A percentile compares a stretch with the other conserved stretches of the same genome.
Evolutionary conservation across 2,113 vertebrate genomes (phyloP).

Genomic region (Cyanoliseus patagonus): DNA sequence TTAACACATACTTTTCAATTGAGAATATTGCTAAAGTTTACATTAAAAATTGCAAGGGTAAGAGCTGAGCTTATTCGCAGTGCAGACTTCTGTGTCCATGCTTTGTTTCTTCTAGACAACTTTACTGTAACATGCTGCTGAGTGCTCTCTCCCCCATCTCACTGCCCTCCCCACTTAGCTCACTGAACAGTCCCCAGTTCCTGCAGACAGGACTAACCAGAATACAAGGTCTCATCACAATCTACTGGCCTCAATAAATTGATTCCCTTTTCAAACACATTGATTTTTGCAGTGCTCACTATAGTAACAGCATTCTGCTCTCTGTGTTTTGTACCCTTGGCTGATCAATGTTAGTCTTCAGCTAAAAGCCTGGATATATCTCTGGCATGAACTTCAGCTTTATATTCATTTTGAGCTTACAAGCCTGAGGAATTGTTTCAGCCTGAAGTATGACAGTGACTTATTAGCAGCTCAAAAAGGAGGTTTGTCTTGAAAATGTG

Average conservation of each 20-base stretch:
- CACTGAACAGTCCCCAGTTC: neutral
- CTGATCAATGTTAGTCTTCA: neutral
- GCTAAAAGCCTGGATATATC: neutral
- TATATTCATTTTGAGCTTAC: neutral
- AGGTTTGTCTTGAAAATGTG: neutral
- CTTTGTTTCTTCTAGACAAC: neutral
- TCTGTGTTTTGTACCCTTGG: neutral
- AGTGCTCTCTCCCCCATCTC: neutral
- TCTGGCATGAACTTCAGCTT: neutral
- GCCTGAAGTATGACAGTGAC: neutral
- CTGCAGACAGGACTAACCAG: neutral
- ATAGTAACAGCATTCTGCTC: neutral
- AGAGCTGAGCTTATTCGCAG: neutral
- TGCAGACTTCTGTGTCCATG: neutral
- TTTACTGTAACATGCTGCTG: neutral
- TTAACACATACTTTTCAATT: neutral
- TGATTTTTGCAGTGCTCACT: neutral
- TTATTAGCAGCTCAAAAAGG: neutral
- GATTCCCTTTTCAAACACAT: neutral
- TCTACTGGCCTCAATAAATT: neutral
- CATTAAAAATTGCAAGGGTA: neutral
- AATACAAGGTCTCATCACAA: neutral
- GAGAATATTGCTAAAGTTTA: neutral
- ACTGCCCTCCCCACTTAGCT: neutral
- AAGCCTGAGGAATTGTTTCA: neutral